Base-by-base conservation (phyloP, 2,113 vertebrate genomes). In the Mola mola region DNA sequence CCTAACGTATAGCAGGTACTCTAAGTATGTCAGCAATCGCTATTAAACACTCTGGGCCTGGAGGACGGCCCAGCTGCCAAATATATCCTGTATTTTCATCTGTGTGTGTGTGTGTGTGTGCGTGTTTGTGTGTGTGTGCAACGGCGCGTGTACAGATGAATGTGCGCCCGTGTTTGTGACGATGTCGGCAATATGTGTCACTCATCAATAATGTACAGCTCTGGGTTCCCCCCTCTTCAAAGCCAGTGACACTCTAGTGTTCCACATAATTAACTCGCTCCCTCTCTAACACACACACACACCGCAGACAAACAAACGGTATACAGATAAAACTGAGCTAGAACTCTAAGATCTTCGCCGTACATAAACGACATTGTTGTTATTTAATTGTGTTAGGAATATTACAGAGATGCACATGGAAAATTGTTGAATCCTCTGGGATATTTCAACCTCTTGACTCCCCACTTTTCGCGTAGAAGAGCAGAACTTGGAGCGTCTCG, bases 181-280 rank as follows among this genome's bases (percentile, higher is more conserved):
- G 40, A 40, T 72, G 78, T 58, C 41, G 31, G 70, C 80, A 86
- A 91, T 90, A 76, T 88, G 85, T 91, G 89, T 87, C 89, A 90
- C 64, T 86, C 83, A 92, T 92, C 87, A 90, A 92, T 91, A 91
- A 92, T 92, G 87, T 83, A 90, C 60, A 43, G 72, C 53, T 43
- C 74, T 78, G 69, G 78, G 73, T 83, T 88, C 75, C 53, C 56
- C 65, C 56, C 68, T 87, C 86, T 87, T 92, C 87, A 92, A 92
- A 92, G 87, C 85, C 58, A 58, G 78, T 58, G 61, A 82, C 26
- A 50, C 53, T 66, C 70, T 71, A 64, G 66, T 90, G 84, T 87
- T 89, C 84, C 81, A 90, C 77, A 89, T 91, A 90, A 89, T 88
- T 87, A 85, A 80, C 64, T 78, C 11, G 21, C 68, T 55, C 60